A percentile compares a stretch with the other conserved stretches of the same genome.
Conservation (phyloP, 2,797 vertebrate genomes). For the Molossus molossus region DNA sequence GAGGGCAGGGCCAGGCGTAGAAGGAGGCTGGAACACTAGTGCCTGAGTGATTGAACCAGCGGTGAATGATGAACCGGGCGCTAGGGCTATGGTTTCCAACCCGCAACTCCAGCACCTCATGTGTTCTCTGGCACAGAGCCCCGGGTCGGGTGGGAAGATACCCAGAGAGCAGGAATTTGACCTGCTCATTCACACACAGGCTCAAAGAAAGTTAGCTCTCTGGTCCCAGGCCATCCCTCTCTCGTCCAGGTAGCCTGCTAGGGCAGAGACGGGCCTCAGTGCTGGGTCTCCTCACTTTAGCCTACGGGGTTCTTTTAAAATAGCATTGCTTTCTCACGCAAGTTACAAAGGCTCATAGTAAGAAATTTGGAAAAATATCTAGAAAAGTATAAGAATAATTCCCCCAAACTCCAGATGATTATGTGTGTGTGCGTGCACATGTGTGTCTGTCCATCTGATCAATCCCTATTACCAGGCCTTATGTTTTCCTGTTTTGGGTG, state of each 20-base stretch:
- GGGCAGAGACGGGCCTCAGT: too few relatives aligned
- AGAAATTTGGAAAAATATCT: conserved; percentile 50
- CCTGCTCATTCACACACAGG: neutral
- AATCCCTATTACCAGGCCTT: neutral
- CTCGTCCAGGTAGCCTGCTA: neutral
- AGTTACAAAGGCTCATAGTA: neutral
- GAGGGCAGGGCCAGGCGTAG: neutral
- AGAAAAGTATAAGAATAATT: neutral
- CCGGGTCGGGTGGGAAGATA: neutral
- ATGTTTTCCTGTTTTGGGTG: neutral
- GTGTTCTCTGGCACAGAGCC: neutral
- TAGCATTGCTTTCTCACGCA: neutral
- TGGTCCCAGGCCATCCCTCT: neutral
- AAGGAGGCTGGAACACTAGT: neutral
- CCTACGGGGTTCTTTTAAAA: neutral
- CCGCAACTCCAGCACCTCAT: neutral
- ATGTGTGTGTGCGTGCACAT: too few relatives aligned
- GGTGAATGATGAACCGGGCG: neutral
- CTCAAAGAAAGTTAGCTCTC: neutral
- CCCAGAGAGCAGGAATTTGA: neutral
- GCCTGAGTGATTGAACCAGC: neutral
- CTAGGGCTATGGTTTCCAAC: neutral
- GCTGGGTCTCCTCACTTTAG: neutral
- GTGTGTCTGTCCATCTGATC: neutral
- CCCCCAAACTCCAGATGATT: neutral